Evolutionary conservation across 2,888 invertebrate species (phyloP), one percentile per base, ranked within the genome.

Genomic region (Sphaeridia pumilis): DNA sequence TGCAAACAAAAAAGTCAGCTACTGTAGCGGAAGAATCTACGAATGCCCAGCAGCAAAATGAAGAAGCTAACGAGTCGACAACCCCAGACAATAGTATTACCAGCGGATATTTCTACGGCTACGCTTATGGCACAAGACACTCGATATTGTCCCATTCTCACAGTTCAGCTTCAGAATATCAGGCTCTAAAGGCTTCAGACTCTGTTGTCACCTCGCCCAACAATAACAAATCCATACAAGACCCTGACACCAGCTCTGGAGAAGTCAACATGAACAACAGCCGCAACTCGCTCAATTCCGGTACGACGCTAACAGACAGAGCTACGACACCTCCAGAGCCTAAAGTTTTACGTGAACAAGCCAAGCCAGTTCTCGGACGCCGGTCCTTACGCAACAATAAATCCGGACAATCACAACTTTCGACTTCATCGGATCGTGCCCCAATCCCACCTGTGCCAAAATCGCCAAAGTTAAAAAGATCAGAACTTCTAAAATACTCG

Each of bases 381-480:
- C 7, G 38, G 38, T 38, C 38, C n/a, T n/a, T n/a, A n/a, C n/a
- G n/a, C 5, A 12, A 17, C 17, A 38, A 20, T 5, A 38, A 38
- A 7, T 12, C 38, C 5, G 38, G 38, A 5, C 7, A 12, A 20
- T 20, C 38, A 20, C 38, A 38, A 38, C 20, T 38, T 20, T 17
- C 12, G 4, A 31, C 31, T 31, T 31, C 31, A 10, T 38, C 38
- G 7, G 38, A 17, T 7, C 38, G 38, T 12, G 17, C 38, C 17
- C 38, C 38, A 7, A 38, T 38, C 12, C 38, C 38, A 17, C 5
- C 20, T 12, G 38, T 38, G 38, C 38, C 38, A 38, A 38, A 38
- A 38, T 38, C 38, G 5, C 38, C 38, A 5, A 38, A 38, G 17
- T 38, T 38, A 17, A 38, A 38, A 38, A 38, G 20, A 38, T 38